phyloP scores from a whole-genome alignment of 2,888 invertebrate species.

The Andrena bucephala region DNA sequence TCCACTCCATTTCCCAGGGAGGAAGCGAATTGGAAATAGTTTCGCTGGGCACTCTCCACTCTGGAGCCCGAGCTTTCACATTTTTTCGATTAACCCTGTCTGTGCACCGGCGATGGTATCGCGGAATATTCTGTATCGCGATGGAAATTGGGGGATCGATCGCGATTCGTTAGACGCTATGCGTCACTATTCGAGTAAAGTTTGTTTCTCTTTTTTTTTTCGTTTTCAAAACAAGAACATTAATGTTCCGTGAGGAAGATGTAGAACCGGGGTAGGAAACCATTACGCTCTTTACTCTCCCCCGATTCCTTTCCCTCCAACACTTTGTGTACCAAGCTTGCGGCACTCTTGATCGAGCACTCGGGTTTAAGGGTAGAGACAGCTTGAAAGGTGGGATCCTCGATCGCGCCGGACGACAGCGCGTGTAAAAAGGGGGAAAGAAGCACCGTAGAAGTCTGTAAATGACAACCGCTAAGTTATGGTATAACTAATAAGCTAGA shows the following conservation, averaged over 20 bases:
- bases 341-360: neutral
- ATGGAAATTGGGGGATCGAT: constrained; percentile 11
- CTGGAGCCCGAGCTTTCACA: constrained; percentile 12
- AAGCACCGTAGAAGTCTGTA: constrained; percentile 65
- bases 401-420: constrained; percentile 45
- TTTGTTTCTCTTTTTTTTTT: too few relatives aligned
- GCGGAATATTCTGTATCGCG: neutral
- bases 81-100: constrained; percentile 34
- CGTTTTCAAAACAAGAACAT: too few relatives aligned
- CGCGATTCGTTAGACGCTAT: neutral
- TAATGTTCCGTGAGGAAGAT: too few relatives aligned
- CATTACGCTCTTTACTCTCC: neutral
- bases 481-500: constrained; percentile 68
- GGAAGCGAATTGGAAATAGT: constrained; percentile 21
- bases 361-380: neutral
- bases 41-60: neutral
- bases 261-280: too few relatives aligned
- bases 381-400: constrained; percentile 23
- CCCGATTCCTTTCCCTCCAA: neutral
- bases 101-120: neutral
- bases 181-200: too few relatives aligned
- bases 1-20: constrained; percentile 1
- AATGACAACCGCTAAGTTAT: constrained; percentile 69
- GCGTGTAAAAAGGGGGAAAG: constrained; percentile 57
- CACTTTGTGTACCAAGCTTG: too few relatives aligned